phyloP scores from a whole-genome alignment of 1,140 invertebrate genomes.

The Antheraea mylitta region DNA sequence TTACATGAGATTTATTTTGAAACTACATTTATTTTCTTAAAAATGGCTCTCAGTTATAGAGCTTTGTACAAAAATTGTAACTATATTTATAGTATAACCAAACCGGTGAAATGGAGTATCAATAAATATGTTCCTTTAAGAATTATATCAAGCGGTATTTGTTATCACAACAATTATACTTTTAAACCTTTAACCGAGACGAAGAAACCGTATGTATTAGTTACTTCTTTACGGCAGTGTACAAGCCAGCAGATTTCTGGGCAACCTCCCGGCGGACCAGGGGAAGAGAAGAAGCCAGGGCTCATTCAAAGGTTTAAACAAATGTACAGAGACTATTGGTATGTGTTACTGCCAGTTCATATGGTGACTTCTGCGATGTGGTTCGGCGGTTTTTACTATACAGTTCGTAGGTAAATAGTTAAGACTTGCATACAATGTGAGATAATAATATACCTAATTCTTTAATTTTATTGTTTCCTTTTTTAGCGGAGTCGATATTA shows the following conservation, averaged over 20 bases:
- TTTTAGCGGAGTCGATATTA: slow-evolving; percentile 92
- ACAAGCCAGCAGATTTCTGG: slow-evolving; percentile 30
- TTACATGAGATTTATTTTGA: slow-evolving; percentile 24
- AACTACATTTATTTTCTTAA: slow-evolving; percentile 20
- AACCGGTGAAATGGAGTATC: slow-evolving; percentile 54
- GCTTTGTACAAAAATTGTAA: slow-evolving; percentile 44
- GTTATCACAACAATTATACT: slow-evolving; percentile 37
- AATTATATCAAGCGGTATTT: slow-evolving; percentile 41
- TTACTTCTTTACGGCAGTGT: slow-evolving; percentile 27
- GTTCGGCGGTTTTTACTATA: slow-evolving; percentile 91
- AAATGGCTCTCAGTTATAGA: slow-evolving; percentile 57
- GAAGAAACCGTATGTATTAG: neutral
- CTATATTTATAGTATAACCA: slow-evolving; percentile 48
- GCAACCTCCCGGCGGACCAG: slow-evolving; percentile 30
- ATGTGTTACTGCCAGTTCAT: slow-evolving; percentile 94
- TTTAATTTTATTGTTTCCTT: slow-evolving; percentile 18
- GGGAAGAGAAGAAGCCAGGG: slow-evolving; percentile 82
- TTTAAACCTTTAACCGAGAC: slow-evolving; percentile 24
- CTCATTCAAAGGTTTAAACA: slow-evolving; percentile 92
- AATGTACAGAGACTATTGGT: slow-evolving; percentile 97
- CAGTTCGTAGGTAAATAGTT: slow-evolving; percentile 87
- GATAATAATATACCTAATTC: neutral
- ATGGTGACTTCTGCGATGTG: slow-evolving; percentile 90
- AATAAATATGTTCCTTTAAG: slow-evolving; percentile 41
- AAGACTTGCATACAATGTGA: slow-evolving; percentile 7